phyloP scores from a whole-genome alignment of 2,113 vertebrate genomes.

The Castor canadensis region DNA sequence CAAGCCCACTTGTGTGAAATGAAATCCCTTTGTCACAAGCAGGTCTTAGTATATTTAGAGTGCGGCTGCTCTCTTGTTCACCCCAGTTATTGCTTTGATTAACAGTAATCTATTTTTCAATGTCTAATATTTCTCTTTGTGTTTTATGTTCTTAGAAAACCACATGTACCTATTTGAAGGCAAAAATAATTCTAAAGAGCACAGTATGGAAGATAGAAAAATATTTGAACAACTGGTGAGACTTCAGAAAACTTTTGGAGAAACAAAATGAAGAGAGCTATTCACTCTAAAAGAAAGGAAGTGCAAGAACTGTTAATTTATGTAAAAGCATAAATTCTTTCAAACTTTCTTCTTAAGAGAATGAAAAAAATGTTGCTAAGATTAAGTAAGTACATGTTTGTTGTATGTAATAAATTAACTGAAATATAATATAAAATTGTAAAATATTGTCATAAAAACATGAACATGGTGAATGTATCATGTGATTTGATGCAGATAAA shows the following conservation, averaged over 20 bases:
- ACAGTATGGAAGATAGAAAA: conserved; percentile 89
- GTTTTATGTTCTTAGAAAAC: conserved; percentile 83
- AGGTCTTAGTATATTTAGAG: background rate
- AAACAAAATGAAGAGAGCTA: conserved; percentile 82
- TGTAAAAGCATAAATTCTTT: background rate
- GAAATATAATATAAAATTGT: background rate
- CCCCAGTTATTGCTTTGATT: background rate
- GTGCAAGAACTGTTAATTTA: conserved; percentile 81
- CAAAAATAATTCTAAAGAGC: conserved; percentile 93
- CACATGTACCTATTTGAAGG: conserved; percentile 97
- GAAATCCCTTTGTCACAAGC: background rate
- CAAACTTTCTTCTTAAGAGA: background rate
- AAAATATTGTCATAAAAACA: background rate
- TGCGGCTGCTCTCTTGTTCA: background rate
- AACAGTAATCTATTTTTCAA: background rate
- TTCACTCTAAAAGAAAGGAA: conserved; percentile 88
- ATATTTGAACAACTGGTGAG: conserved; percentile 88
- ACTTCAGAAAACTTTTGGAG: conserved; percentile 85
- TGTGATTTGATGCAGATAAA: background rate
- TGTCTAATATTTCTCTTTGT: conserved; percentile 37
- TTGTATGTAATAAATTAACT: background rate
- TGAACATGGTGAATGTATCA: background rate
- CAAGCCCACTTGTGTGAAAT: background rate
- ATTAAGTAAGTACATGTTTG: conserved; percentile 20
- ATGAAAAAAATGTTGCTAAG: background rate